A percentile compares a stretch with the other conserved stretches of the same genome.
Conservation (phyloP, 2,113 vertebrate genomes). For the Marcusenius ussheri region DNA sequence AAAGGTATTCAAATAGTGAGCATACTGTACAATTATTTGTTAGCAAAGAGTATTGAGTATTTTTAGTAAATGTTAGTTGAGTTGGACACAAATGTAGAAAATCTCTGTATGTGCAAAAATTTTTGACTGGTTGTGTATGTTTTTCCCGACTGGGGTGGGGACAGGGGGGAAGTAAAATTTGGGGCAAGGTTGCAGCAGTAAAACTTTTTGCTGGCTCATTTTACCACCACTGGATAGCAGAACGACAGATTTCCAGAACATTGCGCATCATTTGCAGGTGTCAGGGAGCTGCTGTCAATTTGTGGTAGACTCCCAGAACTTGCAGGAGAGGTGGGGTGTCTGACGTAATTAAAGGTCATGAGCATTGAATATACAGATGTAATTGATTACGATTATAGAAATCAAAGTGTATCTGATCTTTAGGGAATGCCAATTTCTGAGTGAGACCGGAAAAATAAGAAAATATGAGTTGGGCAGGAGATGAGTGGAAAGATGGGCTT, state of each 20-base stretch:
- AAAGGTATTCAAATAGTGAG: background rate
- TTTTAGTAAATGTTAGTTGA: background rate
- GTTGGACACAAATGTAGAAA: background rate
- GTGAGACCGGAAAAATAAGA: background rate
- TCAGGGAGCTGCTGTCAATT: background rate
- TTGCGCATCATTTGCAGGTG: background rate
- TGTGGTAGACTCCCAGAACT: background rate
- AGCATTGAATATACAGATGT: background rate
- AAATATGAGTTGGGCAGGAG: constrained; percentile 83
- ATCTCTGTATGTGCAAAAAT: background rate
- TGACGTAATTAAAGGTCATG: background rate
- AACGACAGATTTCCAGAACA: no score
- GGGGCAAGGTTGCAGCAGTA: background rate
- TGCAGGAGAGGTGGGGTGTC: background rate
- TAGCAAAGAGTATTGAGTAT: background rate
- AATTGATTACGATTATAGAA: background rate
- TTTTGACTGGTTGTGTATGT: background rate
- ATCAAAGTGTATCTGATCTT: background rate
- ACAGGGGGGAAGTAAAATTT: background rate
- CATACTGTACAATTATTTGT: background rate
- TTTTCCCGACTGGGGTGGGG: no score
- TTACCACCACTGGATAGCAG: background rate
- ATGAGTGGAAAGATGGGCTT: constrained; percentile 92
- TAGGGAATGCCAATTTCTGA: constrained; percentile 14
- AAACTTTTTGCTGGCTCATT: background rate